These are phyloP conservation scores for Ephestia elutella DNA, from an alignment of 1,140 invertebrate species.

Conservation along the genomic window DNA sequence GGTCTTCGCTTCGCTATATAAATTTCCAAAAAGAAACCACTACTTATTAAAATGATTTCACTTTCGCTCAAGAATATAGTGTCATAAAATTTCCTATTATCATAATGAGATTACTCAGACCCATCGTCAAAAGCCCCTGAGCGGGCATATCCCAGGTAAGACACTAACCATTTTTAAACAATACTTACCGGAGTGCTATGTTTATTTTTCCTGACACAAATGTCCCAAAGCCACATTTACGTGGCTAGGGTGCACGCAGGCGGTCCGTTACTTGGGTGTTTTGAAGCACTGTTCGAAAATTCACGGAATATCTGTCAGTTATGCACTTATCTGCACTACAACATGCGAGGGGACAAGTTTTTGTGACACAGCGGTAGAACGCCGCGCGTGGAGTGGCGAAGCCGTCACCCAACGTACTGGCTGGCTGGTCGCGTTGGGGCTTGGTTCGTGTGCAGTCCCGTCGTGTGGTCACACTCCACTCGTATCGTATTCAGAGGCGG, in stretches of 20 bases:
- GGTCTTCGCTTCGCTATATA: neutral
- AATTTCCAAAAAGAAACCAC: neutral
- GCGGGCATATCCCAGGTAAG: constrained; percentile 3
- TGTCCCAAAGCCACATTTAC: constrained; percentile 53
- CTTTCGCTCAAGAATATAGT: constrained; percentile 31
- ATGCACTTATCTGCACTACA: constrained; percentile 47
- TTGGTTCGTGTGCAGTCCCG: constrained; percentile 22
- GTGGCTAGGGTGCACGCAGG: constrained; percentile 42
- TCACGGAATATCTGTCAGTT: constrained; percentile 36
- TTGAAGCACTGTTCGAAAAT: constrained; percentile 47
- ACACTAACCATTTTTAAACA: constrained; percentile 27
- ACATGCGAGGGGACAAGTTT: constrained; percentile 43
- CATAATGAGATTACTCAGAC: neutral
- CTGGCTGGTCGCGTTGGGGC: constrained; percentile 38
- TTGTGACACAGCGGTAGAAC: constrained; percentile 16
- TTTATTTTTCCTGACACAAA: constrained; percentile 58
- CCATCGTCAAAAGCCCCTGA: neutral
- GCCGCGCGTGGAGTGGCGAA: constrained; percentile 40
- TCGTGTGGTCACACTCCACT: constrained; percentile 3
- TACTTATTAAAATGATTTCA: constrained; percentile 26
- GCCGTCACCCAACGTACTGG: constrained; percentile 16
- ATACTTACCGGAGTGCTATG: constrained; percentile 63
- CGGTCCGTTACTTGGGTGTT: constrained; percentile 41
- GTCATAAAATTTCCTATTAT: neutral
- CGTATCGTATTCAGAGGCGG: constrained; percentile 30